Evolutionary conservation across 37 sponge, comb jelly and placozoan species (phyloP), one percentile per base, ranked within the genome.

Genomic region (Eunapius fragilis): DNA sequence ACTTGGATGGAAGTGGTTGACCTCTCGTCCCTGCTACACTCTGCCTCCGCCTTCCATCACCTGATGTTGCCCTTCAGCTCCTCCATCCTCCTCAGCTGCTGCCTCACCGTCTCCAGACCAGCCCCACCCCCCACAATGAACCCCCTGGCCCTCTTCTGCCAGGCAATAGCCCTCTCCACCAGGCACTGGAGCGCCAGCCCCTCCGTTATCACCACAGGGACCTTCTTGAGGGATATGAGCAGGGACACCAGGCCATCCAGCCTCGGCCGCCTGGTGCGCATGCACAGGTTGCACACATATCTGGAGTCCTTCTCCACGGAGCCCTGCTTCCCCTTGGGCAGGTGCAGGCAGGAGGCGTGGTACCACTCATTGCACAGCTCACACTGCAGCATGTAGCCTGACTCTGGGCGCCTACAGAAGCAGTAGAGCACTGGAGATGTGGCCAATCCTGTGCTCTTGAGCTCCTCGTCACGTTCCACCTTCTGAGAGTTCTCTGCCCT

Each of bases 371-470:
- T 70, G 73, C 98, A 97, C 35, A 97, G 92, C 25, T 97, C 93
- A 83, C 98, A 97, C 87, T 95, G 92, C 3, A 95, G 72, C 93
- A 97, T 91, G 78, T 89, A 91, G 34, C 95, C 95, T n/a, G 90
- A 89, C 69, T 87, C 84, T 9, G 92, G 90, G 69, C 86, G 77
- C 5, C 87, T 69, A 41, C 95, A 95, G 84, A 91, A 80, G 48
- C 95, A 95, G 83, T 95, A 95, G 25, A 91, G n/a, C 3, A 83
- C 86, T 0, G 86, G 82, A 71, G 90, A 77, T 4, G 27, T 30
- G 2, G 58, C 3, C 24, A 58, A 31, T 19, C 28, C 25, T 23
- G 81, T 81, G 49, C 69, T 89, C 49, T 89, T 89, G 14, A 77
- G 45, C 13, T 86, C 92, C n/a, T 88, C 92, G 36, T 92, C 89